These are phyloP conservation scores for Punctoribates punctum DNA, from an alignment of 2,888 invertebrate genomes.

Conservation along the genomic window DNA sequence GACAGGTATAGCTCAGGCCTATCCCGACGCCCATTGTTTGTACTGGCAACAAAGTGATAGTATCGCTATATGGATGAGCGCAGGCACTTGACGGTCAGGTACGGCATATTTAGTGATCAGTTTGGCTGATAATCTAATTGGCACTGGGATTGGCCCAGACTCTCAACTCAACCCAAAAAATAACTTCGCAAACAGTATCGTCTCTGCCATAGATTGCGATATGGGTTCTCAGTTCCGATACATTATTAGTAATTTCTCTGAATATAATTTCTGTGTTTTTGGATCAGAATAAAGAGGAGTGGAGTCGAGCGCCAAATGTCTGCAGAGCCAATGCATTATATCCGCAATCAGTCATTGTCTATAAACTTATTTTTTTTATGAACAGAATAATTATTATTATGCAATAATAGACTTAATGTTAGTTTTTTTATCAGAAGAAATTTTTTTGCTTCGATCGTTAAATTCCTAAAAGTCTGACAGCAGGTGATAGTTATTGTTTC, in stretches of 20 bases:
- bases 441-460: neutral
- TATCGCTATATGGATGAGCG: neutral
- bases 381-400: neutral
- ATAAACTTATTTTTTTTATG: neutral
- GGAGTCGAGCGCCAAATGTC: neutral
- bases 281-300: neutral
- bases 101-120: slow-evolving; percentile 19
- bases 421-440: neutral
- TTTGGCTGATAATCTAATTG: slow-evolving; percentile 33
- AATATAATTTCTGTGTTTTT: neutral
- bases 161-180: neutral
- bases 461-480: neutral
- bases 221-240: neutral
- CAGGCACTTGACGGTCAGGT: neutral
- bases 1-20: slow-evolving; percentile 8
- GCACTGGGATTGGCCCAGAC: slow-evolving; percentile 33
- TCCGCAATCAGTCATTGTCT: slow-evolving; percentile 17
- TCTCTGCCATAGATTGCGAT: slow-evolving; percentile 1
- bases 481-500: slow-evolving; percentile 31
- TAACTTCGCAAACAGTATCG: neutral
- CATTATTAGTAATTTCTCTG: neutral
- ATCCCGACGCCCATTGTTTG: slow-evolving; percentile 22
- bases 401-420: slow-evolving; percentile 13
- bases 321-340: neutral
- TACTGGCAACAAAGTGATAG: slow-evolving; percentile 14